Evolutionary conservation across 2,888 invertebrate genomes (phyloP).

Genomic region (Drosophila niveifrons): DNA sequence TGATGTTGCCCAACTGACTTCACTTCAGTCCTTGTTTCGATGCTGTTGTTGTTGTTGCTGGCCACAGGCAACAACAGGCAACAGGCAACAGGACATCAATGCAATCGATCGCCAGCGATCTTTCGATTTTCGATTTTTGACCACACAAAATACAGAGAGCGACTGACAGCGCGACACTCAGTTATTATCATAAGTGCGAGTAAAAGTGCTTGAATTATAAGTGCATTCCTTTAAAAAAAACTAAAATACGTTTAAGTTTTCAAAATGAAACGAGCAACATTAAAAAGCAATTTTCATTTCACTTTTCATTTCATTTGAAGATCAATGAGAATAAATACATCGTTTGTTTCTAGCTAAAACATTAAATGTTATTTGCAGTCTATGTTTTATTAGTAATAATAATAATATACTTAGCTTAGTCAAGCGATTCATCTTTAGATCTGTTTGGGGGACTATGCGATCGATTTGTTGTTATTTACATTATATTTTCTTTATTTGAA

Average conservation of each 20-base stretch:
- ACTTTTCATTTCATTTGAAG: too few species aligned
- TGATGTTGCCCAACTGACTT: conserved; percentile 1
- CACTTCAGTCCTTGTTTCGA: neutral
- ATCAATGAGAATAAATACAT: too few species aligned
- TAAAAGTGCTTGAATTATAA: conserved; percentile 2
- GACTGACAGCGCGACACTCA: conserved; percentile 1
- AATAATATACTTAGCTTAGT: too few species aligned
- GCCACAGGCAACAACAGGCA: conserved; percentile 1
- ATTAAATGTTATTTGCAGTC: too few species aligned
- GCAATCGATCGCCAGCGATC: conserved; percentile 1
- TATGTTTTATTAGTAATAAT: too few species aligned
- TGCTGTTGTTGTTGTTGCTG: neutral
- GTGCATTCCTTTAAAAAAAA: neutral
- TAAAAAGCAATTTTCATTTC: too few species aligned
- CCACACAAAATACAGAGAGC: conserved; percentile 10
- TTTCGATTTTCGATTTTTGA: conserved; percentile 5
- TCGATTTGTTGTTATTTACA: too few species aligned
- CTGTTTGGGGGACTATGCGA: too few species aligned
- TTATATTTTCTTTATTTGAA: too few species aligned
- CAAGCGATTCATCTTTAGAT: too few species aligned
- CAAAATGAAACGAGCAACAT: too few species aligned
- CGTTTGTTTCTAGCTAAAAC: too few species aligned
- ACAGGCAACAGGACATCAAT: conserved; percentile 3
- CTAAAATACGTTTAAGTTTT: neutral
- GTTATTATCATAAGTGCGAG: conserved; percentile 8